Conservation (phyloP, 2,113 vertebrate genomes). For the Petrocephalus zakoni region DNA sequence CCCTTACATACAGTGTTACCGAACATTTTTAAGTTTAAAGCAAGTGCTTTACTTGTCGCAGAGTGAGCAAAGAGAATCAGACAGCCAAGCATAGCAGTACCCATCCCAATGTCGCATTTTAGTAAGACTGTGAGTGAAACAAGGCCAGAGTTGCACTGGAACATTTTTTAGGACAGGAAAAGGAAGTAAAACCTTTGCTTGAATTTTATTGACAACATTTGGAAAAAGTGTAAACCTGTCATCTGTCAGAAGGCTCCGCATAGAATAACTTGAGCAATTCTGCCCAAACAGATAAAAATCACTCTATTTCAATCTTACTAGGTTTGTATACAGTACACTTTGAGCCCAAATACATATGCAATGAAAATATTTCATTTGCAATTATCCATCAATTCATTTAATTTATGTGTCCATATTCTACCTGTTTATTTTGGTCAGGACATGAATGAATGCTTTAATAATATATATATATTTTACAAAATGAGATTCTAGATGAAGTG, state of each 20-base stretch:
- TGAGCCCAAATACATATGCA: neutral
- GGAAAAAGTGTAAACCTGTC: neutral
- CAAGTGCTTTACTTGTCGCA: neutral
- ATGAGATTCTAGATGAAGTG: neutral
- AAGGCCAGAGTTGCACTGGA: neutral
- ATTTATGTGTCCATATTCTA: neutral
- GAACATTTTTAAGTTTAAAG: neutral
- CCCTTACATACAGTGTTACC: too few relatives aligned
- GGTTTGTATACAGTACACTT: neutral
- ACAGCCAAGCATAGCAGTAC: neutral
- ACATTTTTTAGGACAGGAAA: neutral
- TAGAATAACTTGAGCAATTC: neutral
- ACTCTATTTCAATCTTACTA: neutral
- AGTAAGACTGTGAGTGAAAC: neutral
- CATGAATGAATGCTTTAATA: neutral
- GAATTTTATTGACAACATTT: neutral
- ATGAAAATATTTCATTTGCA: neutral
- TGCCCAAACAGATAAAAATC: neutral
- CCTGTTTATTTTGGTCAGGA: neutral
- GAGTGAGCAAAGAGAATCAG: neutral
- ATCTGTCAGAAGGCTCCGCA: neutral
- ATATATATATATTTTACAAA: neutral
- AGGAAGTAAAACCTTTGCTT: neutral
- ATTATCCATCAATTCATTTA: neutral
- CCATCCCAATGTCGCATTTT: neutral